Percentiles rank a stretch among this genome's conserved stretches.
Evolutionary conservation across 37 sponge, comb jelly and placozoan genomes (phyloP).

Genomic region (Cliona cf. orientalis): DNA sequence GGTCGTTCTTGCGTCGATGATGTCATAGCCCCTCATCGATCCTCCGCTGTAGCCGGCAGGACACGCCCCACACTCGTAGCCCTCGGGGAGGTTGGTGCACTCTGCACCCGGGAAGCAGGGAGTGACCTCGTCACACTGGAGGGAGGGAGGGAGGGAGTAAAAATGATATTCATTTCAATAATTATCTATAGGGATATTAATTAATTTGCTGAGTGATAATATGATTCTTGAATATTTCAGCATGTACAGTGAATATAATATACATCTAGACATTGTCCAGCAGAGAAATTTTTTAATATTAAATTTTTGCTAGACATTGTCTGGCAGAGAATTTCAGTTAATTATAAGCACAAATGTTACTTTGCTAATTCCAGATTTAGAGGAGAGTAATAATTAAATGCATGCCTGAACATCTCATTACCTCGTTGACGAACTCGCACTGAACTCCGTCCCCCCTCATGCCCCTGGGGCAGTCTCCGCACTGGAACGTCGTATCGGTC

Average conservation of each 20-base stretch:
- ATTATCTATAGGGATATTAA: neutral
- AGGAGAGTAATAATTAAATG: no score
- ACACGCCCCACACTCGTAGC: slow-evolving; percentile 85
- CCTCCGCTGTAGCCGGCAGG: slow-evolving; percentile 84
- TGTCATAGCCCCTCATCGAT: slow-evolving; percentile 39
- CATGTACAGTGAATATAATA: no score
- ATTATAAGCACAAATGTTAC: no score
- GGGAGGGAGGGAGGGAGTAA: neutral
- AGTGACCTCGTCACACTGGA: slow-evolving; percentile 48
- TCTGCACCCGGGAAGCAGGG: slow-evolving; percentile 72
- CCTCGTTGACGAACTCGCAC: slow-evolving; percentile 76
- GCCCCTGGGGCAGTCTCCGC: slow-evolving; percentile 89
- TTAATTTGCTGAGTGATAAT: no score
- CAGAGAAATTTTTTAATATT: no score
- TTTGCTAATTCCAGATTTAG: no score
- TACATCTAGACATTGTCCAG: no score
- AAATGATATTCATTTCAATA: neutral
- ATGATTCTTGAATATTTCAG: no score
- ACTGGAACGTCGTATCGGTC: slow-evolving; percentile 70
- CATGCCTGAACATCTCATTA: neutral
- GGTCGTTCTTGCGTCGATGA: slow-evolving; percentile 42
- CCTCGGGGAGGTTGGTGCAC: slow-evolving; percentile 57
- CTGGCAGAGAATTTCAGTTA: no score
- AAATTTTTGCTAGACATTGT: no score
- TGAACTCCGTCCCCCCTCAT: slow-evolving; percentile 72